These are phyloP conservation scores for Microtus oregoni DNA, from an alignment of 2,113 vertebrate genomes.

Conservation along the genomic window DNA sequence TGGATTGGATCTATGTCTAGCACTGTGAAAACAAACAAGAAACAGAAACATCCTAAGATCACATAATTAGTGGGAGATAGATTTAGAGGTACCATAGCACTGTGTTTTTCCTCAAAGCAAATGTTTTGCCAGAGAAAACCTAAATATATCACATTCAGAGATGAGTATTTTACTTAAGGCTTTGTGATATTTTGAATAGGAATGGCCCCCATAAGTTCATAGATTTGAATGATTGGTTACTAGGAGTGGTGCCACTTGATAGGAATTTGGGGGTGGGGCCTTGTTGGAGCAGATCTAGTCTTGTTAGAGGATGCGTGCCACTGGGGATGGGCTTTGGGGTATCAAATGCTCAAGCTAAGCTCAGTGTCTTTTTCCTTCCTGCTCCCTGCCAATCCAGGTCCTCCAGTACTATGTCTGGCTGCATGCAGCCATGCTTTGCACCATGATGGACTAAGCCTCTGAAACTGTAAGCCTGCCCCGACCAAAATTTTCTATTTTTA, in stretches of 20 bases:
- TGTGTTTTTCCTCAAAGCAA: slow-evolving; percentile 11
- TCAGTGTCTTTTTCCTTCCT: neutral
- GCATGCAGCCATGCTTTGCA: neutral
- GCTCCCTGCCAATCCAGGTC: neutral
- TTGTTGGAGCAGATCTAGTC: neutral
- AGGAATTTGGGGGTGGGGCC: neutral
- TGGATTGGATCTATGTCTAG: neutral
- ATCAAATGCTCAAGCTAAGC: neutral
- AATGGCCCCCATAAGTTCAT: too few relatives aligned
- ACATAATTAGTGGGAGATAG: neutral
- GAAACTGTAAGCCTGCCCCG: neutral
- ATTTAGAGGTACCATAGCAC: slow-evolving; percentile 13
- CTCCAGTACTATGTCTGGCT: neutral
- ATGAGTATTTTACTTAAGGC: neutral
- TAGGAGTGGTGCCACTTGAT: neutral
- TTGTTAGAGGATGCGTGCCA: neutral
- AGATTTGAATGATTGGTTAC: neutral
- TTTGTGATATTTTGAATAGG: neutral
- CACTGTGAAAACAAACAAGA: neutral
- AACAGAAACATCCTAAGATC: neutral
- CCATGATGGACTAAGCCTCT: neutral
- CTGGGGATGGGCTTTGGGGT: neutral
- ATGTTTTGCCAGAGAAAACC: slow-evolving; percentile 5
- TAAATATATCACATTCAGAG: neutral
- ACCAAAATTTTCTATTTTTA: neutral